Base-by-base conservation (phyloP, 1,140 invertebrate genomes). In the Episyrphus balteatus region DNA sequence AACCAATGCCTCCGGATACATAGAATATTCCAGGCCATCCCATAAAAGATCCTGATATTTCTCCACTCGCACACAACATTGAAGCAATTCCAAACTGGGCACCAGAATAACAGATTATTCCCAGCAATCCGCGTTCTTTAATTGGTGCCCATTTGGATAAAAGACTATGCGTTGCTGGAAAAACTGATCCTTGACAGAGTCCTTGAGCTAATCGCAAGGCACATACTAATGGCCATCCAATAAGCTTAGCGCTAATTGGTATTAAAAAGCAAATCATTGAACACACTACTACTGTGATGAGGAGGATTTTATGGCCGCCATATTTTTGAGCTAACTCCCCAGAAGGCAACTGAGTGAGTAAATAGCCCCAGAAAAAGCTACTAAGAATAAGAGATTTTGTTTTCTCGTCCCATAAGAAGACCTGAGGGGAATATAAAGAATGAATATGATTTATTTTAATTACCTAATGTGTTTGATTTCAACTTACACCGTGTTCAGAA, bases 11-110 rank as follows among this genome's bases (percentile, higher is more conserved):
- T 42, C 86, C 87, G 60, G 86, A 82, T 0, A 78, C 56, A 56
- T 87, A 88, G 64, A 88, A 88, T 7, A 83, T 76, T 37, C 76
- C 69, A 1, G 82, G 82, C 85, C 85, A 88, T 5, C 84, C 85
- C 7, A 72, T 49, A 1, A 44, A 44, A 1, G 78, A 79, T 2
- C 65, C 72, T 1, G 81, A 75, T 2, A 88, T 60, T 6, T 71
- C 49, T 2, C 84, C 85, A 31, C 47, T 48, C 7, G 32, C n/a
- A 11, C 31, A 79, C 68, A 86, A 72, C 1, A 78, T 72, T 1
- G 85, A 56, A 1, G 87, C 82, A 5, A 79, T 84, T 7, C 84
- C 83, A 50, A 86, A 75, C 54, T 82, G 75, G 2, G 71, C 68
- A 6, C 80, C 80, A 62, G 71, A 73, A 62, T 78, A 75, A n/a